These are phyloP conservation scores for Cheilosia impressa DNA, from an alignment of 2,888 invertebrate genomes.

Conservation along the genomic window DNA sequence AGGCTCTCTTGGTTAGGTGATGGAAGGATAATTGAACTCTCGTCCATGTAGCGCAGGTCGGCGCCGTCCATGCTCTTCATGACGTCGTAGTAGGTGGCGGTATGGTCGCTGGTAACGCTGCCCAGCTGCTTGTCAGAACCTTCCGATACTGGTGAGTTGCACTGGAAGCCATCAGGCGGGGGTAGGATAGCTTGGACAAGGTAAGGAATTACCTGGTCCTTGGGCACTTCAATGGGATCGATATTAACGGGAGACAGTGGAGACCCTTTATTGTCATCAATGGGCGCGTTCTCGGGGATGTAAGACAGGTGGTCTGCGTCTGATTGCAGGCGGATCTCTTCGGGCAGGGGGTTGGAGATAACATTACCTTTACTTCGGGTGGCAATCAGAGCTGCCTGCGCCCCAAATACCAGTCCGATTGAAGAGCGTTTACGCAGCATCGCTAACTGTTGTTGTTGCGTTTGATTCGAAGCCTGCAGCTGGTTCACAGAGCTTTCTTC, in stretches of 20 bases:
- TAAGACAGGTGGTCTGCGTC: constrained; percentile 56
- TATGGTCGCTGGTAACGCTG: constrained; percentile 85
- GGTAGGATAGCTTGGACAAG: constrained; percentile 89
- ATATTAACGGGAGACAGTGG: constrained; percentile 82
- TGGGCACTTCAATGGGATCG: constrained; percentile 82
- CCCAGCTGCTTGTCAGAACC: constrained; percentile 87
- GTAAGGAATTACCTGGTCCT: constrained; percentile 83
- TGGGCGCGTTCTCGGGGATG: constrained; percentile 59
- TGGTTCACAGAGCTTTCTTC: constrained; percentile 91
- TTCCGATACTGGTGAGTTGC: constrained; percentile 87
- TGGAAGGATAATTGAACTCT: constrained; percentile 92
- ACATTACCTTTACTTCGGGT: constrained; percentile 80
- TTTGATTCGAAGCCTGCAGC: constrained; percentile 82
- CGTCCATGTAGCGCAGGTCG: constrained; percentile 96
- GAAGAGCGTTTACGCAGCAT: constrained; percentile 83
- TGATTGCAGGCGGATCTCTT: constrained; percentile 69
- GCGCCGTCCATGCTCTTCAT: constrained; percentile 92
- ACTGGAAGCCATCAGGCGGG: constrained; percentile 89
- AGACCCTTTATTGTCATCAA: constrained; percentile 74
- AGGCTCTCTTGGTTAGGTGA: constrained; percentile 91
- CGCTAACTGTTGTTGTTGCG: constrained; percentile 79
- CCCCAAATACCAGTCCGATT: constrained; percentile 83
- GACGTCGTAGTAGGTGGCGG: constrained; percentile 89
- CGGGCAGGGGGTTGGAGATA: constrained; percentile 71
- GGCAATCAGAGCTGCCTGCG: constrained; percentile 82